These are phyloP conservation scores for Gallinago nigripennis DNA, from an alignment of 2,797 vertebrate genomes.

Conservation along the genomic window DNA sequence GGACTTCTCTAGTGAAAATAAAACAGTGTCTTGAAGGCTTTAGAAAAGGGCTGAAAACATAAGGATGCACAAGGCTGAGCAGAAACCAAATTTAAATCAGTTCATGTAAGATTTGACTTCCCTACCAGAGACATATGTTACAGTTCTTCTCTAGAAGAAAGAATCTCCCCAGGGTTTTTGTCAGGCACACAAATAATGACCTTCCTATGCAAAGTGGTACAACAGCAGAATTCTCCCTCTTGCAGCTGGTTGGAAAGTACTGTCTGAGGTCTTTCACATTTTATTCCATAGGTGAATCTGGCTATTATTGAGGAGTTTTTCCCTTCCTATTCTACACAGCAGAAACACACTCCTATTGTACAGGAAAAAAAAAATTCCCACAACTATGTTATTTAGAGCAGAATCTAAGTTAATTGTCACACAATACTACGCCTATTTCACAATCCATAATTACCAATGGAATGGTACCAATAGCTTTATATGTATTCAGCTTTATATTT, in stretches of 20 bases:
- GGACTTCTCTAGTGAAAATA: not conserved
- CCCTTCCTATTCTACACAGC: not conserved
- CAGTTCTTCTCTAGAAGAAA: not conserved
- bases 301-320: not conserved
- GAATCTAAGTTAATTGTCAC: not conserved
- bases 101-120: not conserved
- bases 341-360: not conserved
- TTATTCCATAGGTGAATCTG: not conserved
- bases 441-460: not conserved
- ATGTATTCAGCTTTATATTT: not conserved
- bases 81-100: not conserved
- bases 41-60: not conserved
- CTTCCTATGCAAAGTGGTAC: rapidly evolving
- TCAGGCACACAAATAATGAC: rapidly evolving
- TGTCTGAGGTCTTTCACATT: not conserved
- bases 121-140: rapidly evolving
- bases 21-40: not conserved
- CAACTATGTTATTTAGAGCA: not conserved
- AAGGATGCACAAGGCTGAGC: not conserved
- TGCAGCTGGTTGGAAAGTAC: rapidly evolving
- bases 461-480: not conserved
- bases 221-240: not conserved
- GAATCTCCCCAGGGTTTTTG: not conserved
- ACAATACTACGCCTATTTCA: not conserved
- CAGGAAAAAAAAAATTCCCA: not conserved